A percentile compares a stretch with the other conserved stretches of the same genome.
These are phyloP conservation scores for Apamea crenata DNA, from an alignment of 2,888 invertebrate genomes.

Conservation along the genomic window DNA sequence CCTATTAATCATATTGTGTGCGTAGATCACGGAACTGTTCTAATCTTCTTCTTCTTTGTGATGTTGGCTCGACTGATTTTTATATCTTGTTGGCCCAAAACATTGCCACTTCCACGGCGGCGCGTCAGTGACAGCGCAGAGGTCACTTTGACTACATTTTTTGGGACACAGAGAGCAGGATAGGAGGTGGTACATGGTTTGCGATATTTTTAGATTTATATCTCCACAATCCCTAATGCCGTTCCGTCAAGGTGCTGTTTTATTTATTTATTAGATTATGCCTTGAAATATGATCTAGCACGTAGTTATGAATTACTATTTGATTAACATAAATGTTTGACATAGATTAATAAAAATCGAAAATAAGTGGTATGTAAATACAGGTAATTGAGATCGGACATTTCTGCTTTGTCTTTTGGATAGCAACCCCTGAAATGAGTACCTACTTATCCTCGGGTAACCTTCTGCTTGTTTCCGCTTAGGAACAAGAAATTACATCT, in stretches of 20 bases:
- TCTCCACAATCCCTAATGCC: not conserved
- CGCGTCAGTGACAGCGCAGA: not conserved
- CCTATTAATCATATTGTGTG: not conserved
- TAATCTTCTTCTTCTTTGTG: not conserved
- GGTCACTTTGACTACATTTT: not conserved
- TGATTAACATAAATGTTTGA: not conserved
- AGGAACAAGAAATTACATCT: not conserved
- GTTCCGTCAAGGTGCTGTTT: not conserved
- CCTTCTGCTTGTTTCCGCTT: not conserved
- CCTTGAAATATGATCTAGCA: slow-evolving; percentile 14
- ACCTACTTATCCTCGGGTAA: not conserved
- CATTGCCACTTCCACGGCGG: not conserved
- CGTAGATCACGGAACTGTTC: slow-evolving; percentile 3
- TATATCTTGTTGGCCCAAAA: not conserved
- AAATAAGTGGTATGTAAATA: not conserved
- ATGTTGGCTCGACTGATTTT: not conserved
- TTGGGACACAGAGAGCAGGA: not conserved
- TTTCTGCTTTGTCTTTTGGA: not conserved
- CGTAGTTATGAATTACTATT: slow-evolving; percentile 8
- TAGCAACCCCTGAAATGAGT: not conserved
- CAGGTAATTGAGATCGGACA: not conserved
- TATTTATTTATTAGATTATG: slow-evolving; percentile 15
- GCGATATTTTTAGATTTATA: too few relatives aligned
- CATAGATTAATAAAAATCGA: not conserved
- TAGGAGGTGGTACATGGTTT: not conserved